Evolutionary conservation across 2,888 invertebrate genomes (phyloP).

Genomic region (Rhorus exstirpatorius): DNA sequence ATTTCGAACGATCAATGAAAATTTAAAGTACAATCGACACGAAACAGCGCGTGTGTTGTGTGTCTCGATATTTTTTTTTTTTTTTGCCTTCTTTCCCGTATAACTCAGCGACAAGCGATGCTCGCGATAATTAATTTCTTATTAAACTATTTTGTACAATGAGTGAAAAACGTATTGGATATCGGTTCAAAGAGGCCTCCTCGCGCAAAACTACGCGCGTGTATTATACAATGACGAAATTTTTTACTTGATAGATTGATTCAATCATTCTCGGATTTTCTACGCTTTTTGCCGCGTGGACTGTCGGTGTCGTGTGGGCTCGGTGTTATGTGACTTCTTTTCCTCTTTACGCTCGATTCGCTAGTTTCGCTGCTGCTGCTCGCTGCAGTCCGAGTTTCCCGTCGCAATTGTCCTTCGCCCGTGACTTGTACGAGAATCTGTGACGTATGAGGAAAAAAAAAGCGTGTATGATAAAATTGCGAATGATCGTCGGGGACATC

Average conservation of each 20-base stretch:
- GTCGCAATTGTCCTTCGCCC: conserved; percentile 82
- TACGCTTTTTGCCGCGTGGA: conserved; percentile 82
- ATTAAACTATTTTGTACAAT: conserved; percentile 30
- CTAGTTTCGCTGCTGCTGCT: conserved; percentile 81
- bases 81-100: neutral
- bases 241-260: no score
- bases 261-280: conserved; percentile 84
- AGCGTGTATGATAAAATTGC: neutral
- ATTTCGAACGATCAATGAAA: conserved; percentile 36
- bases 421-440: conserved; percentile 84
- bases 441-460: conserved; percentile 47
- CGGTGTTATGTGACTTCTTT: conserved; percentile 83
- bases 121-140: conserved; percentile 10
- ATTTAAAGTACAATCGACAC: conserved; percentile 12
- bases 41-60: neutral
- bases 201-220: neutral
- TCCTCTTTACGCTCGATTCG: conserved; percentile 81
- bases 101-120: neutral
- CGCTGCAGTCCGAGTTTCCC: conserved; percentile 84
- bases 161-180: conserved; percentile 8
- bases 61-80: conserved; percentile 14
- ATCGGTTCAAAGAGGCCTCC: conserved; percentile 12
- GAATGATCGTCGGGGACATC: neutral
- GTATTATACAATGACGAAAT: neutral
- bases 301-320: conserved; percentile 83